A percentile compares a stretch with the other conserved stretches of the same genome.
Evolutionary conservation across 2,797 vertebrate species (phyloP).

Genomic region (Sphaeramia orbicularis): DNA sequence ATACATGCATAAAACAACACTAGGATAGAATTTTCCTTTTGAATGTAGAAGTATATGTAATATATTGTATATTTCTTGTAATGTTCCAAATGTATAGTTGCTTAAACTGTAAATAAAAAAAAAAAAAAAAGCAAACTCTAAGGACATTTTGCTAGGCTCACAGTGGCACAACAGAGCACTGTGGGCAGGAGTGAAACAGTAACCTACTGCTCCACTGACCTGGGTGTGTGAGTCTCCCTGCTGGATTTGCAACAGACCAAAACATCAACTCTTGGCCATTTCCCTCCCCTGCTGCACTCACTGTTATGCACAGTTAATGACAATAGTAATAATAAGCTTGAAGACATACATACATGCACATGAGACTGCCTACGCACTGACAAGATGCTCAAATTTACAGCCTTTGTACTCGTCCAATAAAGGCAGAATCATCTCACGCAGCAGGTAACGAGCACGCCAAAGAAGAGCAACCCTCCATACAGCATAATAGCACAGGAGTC

Average conservation of each 20-base stretch:
- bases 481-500: constrained; percentile 36
- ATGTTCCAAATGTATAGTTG: too few species aligned
- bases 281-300: constrained; percentile 52
- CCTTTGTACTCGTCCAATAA: constrained; percentile 25
- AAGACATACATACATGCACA: constrained; percentile 23
- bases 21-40: too few species aligned
- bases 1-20: too few species aligned
- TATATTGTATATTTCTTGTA: too few species aligned
- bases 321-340: constrained; percentile 63
- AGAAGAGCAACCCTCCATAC: constrained; percentile 38
- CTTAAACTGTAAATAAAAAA: too few species aligned
- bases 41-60: too few species aligned
- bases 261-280: constrained; percentile 69
- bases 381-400: constrained; percentile 25
- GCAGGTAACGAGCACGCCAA: constrained; percentile 32
- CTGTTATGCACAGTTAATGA: constrained; percentile 46
- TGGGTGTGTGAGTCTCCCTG: constrained; percentile 40
- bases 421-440: constrained; percentile 48
- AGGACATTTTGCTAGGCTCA: constrained; percentile 30
- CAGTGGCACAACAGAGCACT: constrained; percentile 54
- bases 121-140: not conserved
- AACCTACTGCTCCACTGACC: constrained; percentile 59
- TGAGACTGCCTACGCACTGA: constrained; percentile 11
- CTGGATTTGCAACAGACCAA: constrained; percentile 57
- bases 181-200: constrained; percentile 54